Conservation (phyloP, 2,797 vertebrate genomes). For the Chaunax sp. region DNA sequence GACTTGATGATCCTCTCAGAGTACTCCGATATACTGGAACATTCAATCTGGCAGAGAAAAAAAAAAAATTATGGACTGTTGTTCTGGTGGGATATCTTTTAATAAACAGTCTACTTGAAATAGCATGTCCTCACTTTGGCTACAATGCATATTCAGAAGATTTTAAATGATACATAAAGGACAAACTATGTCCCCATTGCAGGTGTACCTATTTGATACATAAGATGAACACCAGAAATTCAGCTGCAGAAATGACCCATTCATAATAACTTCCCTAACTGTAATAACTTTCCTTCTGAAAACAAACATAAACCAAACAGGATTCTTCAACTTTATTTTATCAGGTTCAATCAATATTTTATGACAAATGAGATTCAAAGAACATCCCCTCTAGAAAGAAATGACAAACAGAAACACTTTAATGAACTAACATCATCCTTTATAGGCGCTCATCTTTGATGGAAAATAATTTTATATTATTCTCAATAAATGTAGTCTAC, state of each 20-base stretch:
- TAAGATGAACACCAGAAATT: no score
- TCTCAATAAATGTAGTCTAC: no score
- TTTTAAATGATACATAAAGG: conserved; percentile 6
- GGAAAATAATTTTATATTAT: no score
- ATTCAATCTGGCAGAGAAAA: conserved; percentile 89
- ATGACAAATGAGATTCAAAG: not conserved
- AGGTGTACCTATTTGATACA: no score
- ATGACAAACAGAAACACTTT: no score
- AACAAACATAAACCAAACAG: no score
- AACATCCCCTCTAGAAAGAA: not conserved
- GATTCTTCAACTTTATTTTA: not conserved
- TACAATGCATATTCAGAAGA: not conserved
- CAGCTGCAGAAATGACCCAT: no score
- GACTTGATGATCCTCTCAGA: conserved; percentile 99
- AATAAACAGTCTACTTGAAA: not conserved
- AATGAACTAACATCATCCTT: no score
- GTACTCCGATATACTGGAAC: conserved; percentile 98
- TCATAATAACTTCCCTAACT: no score
- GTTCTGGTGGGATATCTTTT: not conserved
- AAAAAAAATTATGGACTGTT: not conserved
- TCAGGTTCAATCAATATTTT: not conserved
- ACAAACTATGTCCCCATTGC: no score
- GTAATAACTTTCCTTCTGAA: no score
- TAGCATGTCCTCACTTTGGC: conserved; percentile 1
- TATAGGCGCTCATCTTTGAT: no score